These are phyloP conservation scores for Sarcophaga carnaria DNA, from an alignment of 2,888 invertebrate species.

Conservation along the genomic window DNA sequence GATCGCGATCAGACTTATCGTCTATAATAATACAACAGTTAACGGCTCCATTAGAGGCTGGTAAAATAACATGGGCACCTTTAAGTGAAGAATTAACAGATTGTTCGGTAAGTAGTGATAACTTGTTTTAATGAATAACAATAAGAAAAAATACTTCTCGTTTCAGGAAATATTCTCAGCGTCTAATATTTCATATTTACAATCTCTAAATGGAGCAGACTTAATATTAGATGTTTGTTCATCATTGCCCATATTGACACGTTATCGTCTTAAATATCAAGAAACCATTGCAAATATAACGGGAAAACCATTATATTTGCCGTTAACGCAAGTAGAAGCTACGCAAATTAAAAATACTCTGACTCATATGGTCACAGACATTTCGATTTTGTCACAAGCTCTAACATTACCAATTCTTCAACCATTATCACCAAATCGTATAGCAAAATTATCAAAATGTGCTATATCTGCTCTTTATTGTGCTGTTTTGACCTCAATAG, in stretches of 20 bases:
- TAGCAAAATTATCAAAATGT: constrained; percentile 90
- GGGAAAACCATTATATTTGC: constrained; percentile 86
- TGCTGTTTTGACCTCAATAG: constrained; percentile 88
- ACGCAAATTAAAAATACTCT: constrained; percentile 87
- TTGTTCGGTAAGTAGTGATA: constrained; percentile 78
- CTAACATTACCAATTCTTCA: constrained; percentile 93
- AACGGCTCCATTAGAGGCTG: constrained; percentile 86
- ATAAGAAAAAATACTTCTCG: constrained; percentile 26
- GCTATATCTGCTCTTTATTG: constrained; percentile 93
- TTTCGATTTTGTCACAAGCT: constrained; percentile 90
- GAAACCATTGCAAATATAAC: constrained; percentile 80
- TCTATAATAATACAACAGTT: constrained; percentile 88
- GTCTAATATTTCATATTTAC: constrained; percentile 90
- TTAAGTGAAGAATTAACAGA: constrained; percentile 82
- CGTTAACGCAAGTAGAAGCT: constrained; percentile 88
- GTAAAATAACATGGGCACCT: constrained; percentile 82
- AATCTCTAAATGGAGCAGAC: constrained; percentile 91
- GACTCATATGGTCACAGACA: constrained; percentile 91
- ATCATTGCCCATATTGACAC: constrained; percentile 86
- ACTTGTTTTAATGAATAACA: background rate
- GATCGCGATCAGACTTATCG: constrained; percentile 87
- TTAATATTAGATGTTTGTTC: constrained; percentile 91
- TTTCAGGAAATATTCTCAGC: constrained; percentile 89
- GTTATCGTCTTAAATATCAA: constrained; percentile 83
- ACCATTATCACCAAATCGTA: constrained; percentile 91